Base-by-base conservation (phyloP, 1,140 invertebrate genomes). In the Sweltsa coloradensis region DNA sequence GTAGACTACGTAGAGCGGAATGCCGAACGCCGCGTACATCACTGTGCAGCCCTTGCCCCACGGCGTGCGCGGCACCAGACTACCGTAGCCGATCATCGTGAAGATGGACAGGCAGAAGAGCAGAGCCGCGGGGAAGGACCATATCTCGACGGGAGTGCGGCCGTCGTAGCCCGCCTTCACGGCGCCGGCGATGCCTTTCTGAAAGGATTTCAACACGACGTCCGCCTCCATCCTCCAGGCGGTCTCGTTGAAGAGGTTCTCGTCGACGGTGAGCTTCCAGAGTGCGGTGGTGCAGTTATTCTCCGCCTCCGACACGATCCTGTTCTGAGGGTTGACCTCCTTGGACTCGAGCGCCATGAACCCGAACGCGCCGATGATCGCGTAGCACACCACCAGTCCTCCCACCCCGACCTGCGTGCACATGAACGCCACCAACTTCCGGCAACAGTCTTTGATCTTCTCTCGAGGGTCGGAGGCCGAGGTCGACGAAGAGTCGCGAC, bases 1-100 rank as follows among this genome's bases (percentile, higher is more conserved):
- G 55, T 90, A 91, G 3, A 93, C 61, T 16, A 92, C 78, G 64
- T 91, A 92, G 13, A 97, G 69, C 0, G 94, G 94, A 54, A 97
- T 97, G 0, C 94, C 94, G 52, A 97, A 79, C 1, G 93, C 83
- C 0, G 94, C 91, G 69, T 97, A 98, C 13, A 92, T 75, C 25
- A 97, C 89, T 0, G 92, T 96, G 11, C 83, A 76, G 19, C 86
- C 79, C 66, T 95, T 94, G 2, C 94, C 94, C 81, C 85, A 85
- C 1, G 79, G 69, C 0, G 92, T 97, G 57, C 83, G 81, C 0
- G 93, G 92, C 4, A 93, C 83, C 58, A 95, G 79, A 65, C 95
- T 93, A 0, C 94, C 94, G 64, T 96, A 97, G 1, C 93, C 93
- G 53, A 91, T 89, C 87, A 91, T 91, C 3, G 88, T 90, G 57